Percentiles rank a stretch among this genome's conserved stretches.
phyloP scores from a whole-genome alignment of 2,888 invertebrate genomes.

The Clepsis dumicolana region DNA sequence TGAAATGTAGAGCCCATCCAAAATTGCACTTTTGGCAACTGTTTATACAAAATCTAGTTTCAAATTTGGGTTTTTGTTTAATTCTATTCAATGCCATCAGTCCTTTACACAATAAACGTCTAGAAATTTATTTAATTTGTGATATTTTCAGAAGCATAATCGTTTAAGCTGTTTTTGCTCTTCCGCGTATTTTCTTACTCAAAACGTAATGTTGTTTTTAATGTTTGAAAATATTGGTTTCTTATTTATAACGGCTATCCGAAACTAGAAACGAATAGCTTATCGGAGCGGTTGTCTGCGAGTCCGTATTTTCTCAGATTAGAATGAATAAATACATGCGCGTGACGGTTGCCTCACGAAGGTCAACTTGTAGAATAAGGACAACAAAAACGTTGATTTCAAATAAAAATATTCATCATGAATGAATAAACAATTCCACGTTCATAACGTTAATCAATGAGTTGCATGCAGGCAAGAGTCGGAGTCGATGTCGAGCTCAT shows the following conservation, averaged over 20 bases:
- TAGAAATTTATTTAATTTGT: neutral
- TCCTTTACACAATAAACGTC: no score
- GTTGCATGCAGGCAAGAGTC: conserved; percentile 83
- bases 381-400: conserved; percentile 70
- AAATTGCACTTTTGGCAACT: no score
- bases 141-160: neutral
- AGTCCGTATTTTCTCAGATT: conserved; percentile 37
- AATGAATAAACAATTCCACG: conserved; percentile 86
- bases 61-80: no score
- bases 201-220: neutral
- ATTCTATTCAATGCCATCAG: no score
- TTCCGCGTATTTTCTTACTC: neutral
- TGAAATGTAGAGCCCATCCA: no score
- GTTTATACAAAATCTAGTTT: no score
- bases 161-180: neutral
- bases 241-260: conserved; percentile 20
- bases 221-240: neutral
- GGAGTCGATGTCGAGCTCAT: conserved; percentile 82
- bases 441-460: conserved; percentile 86
- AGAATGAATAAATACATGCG: conserved; percentile 48
- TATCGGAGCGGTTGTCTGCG: conserved; percentile 34
- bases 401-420: conserved; percentile 82
- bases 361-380: conserved; percentile 57
- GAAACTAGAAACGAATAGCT: conserved; percentile 37
- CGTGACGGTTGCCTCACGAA: conserved; percentile 51